These are phyloP conservation scores for Agonopterix heracliana DNA, from an alignment of 2,888 invertebrate species.

Conservation along the genomic window DNA sequence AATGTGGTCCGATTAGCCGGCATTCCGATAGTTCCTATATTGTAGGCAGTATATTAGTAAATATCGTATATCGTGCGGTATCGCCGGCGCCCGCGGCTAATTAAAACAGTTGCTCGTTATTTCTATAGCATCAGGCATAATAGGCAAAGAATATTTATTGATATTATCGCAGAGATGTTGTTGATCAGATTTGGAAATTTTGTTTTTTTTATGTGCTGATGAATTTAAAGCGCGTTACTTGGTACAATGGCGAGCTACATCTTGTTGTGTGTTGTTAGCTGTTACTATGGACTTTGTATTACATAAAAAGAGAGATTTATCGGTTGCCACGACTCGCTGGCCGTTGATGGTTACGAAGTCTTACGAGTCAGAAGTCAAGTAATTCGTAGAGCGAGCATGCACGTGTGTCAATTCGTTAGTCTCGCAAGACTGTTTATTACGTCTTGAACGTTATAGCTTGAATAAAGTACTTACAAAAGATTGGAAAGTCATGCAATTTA, in stretches of 20 bases:
- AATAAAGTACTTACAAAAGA: not conserved
- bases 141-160: slow-evolving; percentile 9
- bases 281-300: slow-evolving; percentile 9
- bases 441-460: not conserved
- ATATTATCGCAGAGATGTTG: slow-evolving; percentile 2
- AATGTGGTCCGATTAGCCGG: slow-evolving; percentile 64
- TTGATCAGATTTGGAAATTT: not conserved
- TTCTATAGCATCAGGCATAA: slow-evolving; percentile 9
- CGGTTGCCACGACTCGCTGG: slow-evolving; percentile 2
- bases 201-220: not conserved
- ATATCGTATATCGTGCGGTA: slow-evolving; percentile 46
- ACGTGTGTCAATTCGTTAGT: not conserved
- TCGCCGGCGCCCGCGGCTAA: slow-evolving; percentile 50
- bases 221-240: not conserved
- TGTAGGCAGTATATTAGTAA: slow-evolving; percentile 63
- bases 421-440: not conserved
- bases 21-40: slow-evolving; percentile 51
- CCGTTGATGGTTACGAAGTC: slow-evolving; percentile 11
- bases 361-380: slow-evolving; percentile 9
- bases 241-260: not conserved
- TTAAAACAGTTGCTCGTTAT: slow-evolving; percentile 38
- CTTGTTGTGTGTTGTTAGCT: not conserved
- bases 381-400: not conserved
- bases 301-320: slow-evolving; percentile 23
- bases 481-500: not conserved